phyloP scores from a whole-genome alignment of 2,888 invertebrate species.

The Cataglyphis rosenhaueri region DNA sequence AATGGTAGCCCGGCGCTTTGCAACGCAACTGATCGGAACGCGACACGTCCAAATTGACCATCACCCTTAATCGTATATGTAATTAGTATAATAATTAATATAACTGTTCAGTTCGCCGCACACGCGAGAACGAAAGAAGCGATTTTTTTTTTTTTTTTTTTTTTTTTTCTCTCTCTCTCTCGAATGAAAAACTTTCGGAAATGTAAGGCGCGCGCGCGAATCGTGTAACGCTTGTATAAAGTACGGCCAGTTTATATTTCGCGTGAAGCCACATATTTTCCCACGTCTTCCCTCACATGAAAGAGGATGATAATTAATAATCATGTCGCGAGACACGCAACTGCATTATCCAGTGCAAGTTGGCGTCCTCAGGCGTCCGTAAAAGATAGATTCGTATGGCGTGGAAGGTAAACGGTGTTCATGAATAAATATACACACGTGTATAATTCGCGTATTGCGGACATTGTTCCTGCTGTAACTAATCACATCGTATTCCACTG shows the following conservation, averaged over 20 bases:
- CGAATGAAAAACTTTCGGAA: background rate
- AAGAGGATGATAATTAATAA: constrained; percentile 28
- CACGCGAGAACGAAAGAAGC: background rate
- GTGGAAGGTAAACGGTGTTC: constrained; percentile 22
- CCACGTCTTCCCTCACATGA: background rate
- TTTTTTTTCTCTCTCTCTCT: no score
- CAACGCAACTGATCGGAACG: constrained; percentile 18
- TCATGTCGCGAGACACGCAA: constrained; percentile 18
- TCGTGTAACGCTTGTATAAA: background rate
- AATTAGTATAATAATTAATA: constrained; percentile 39
- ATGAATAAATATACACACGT: constrained; percentile 41
- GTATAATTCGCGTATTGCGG: constrained; percentile 27
- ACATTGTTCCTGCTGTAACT: constrained; percentile 31
- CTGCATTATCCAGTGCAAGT: constrained; percentile 23
- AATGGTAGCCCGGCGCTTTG: constrained; percentile 4
- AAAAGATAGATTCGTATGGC: constrained; percentile 30
- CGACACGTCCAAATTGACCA: background rate
- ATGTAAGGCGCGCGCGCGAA: background rate
- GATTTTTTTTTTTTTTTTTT: background rate
- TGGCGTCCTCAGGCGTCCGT: background rate
- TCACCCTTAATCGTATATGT: constrained; percentile 9
- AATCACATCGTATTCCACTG: constrained; percentile 9
- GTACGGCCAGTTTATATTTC: background rate
- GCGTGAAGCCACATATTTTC: background rate
- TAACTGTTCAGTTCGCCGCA: background rate